Percentiles rank a stretch among this genome's conserved stretches.
Evolutionary conservation across 2,113 vertebrate genomes (phyloP).

Genomic region (Choloepus hoffmanni): DNA sequence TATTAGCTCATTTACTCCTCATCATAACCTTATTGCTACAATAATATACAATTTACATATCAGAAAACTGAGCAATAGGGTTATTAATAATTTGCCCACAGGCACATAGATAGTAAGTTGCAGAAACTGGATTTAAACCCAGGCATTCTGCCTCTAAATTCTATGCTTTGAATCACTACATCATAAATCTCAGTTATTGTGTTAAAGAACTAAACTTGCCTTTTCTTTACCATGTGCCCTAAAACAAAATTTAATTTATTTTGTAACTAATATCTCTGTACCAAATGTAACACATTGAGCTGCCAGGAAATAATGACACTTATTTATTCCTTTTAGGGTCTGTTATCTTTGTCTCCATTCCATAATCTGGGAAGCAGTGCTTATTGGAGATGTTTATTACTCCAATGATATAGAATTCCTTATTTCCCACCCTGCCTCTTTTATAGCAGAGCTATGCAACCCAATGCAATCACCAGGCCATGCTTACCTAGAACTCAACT

Average conservation of each 20-base stretch:
- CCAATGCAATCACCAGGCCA: not conserved
- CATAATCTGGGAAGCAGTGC: too few species aligned
- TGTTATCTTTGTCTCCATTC: not conserved
- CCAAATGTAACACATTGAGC: not conserved
- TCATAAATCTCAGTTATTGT: not conserved
- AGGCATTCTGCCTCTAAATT: rapidly evolving
- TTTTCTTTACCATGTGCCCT: not conserved
- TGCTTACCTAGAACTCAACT: not conserved
- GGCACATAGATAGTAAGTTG: not conserved
- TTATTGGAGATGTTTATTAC: not conserved
- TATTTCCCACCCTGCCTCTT: not conserved
- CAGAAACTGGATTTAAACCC: not conserved
- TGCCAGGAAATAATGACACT: not conserved
- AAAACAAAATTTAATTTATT: not conserved
- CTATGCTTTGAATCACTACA: not conserved
- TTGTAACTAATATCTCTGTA: not conserved
- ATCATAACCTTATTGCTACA: not conserved
- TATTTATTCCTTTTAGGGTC: not conserved
- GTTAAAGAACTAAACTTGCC: not conserved
- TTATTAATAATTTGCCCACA: not conserved
- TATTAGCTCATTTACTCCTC: not conserved
- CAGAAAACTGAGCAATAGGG: not conserved
- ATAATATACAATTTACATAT: not conserved
- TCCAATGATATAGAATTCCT: not conserved
- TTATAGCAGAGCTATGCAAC: not conserved